Conservation (phyloP, 2,888 invertebrate species). For the Pristionchus japonicus region DNA sequence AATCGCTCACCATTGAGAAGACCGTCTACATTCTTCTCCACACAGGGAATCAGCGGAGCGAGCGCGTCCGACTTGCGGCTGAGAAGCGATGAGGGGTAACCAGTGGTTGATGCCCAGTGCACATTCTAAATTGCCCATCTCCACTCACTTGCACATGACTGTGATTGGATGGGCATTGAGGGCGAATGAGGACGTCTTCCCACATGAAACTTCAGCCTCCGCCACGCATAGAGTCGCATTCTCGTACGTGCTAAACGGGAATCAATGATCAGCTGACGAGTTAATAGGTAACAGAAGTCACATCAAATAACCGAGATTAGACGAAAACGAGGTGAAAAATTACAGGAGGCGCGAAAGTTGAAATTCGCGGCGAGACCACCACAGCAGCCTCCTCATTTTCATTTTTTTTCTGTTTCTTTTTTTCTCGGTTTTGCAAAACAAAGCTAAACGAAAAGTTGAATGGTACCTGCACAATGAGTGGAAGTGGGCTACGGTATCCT, state of each 20-base stretch:
- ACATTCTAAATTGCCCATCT: background rate
- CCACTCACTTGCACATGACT: conserved; percentile 36
- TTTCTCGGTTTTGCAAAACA: too few relatives aligned
- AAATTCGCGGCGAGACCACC: too few relatives aligned
- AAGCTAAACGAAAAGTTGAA: too few relatives aligned
- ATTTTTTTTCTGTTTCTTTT: too few relatives aligned
- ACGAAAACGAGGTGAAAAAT: too few relatives aligned
- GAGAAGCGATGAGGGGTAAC: background rate
- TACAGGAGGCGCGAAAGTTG: too few relatives aligned
- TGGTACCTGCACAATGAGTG: conserved; percentile 21
- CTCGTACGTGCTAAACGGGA: conserved; percentile 28
- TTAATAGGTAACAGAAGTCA: too few relatives aligned
- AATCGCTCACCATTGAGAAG: conserved; percentile 17
- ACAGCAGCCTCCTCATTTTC: too few relatives aligned
- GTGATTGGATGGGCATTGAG: background rate
- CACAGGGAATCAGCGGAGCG: background rate
- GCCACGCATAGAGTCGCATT: conserved; percentile 42
- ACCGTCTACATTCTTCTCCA: conserved; percentile 27
- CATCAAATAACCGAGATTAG: too few relatives aligned
- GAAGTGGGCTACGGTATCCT: conserved; percentile 41
- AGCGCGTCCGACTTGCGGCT: conserved; percentile 1
- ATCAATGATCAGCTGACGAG: background rate
- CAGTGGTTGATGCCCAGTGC: background rate
- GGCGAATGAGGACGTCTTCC: conserved; percentile 19
- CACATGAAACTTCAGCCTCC: background rate